These are phyloP conservation scores for Calyptomena viridis DNA, from an alignment of 2,113 vertebrate genomes.

Conservation along the genomic window DNA sequence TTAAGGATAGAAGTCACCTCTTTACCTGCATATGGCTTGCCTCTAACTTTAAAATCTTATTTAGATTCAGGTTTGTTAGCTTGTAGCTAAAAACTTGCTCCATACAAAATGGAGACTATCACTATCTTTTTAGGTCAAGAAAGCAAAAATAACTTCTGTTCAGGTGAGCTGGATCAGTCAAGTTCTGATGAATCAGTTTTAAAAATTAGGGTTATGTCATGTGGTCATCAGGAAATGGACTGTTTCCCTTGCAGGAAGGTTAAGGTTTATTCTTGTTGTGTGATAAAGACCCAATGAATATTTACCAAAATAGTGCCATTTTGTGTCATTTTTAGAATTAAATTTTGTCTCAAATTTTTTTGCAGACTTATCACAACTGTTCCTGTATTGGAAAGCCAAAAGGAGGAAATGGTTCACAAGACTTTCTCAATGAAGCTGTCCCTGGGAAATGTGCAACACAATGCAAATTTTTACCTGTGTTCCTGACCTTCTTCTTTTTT, in stretches of 20 bases:
- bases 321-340: neutral
- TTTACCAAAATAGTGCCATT: neutral
- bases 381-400: conserved; percentile 68
- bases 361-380: conserved; percentile 72
- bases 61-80: neutral
- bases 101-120: neutral
- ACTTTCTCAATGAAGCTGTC: conserved; percentile 35
- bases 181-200: neutral
- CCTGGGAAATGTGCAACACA: conserved; percentile 67
- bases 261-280: neutral
- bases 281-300: neutral
- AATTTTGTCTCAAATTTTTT: conserved; percentile 2
- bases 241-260: neutral
- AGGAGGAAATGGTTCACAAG: neutral
- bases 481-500: conserved; percentile 68
- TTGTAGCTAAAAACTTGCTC: neutral
- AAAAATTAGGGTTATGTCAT: neutral
- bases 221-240: neutral
- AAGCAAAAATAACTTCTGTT: neutral
- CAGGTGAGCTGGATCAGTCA: neutral
- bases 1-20: neutral
- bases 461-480: conserved; percentile 72
- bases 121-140: neutral
- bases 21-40: neutral
- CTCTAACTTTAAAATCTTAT: neutral